These are phyloP conservation scores for Oreochromis aureus DNA, from an alignment of 2,113 vertebrate species.

Conservation along the genomic window DNA sequence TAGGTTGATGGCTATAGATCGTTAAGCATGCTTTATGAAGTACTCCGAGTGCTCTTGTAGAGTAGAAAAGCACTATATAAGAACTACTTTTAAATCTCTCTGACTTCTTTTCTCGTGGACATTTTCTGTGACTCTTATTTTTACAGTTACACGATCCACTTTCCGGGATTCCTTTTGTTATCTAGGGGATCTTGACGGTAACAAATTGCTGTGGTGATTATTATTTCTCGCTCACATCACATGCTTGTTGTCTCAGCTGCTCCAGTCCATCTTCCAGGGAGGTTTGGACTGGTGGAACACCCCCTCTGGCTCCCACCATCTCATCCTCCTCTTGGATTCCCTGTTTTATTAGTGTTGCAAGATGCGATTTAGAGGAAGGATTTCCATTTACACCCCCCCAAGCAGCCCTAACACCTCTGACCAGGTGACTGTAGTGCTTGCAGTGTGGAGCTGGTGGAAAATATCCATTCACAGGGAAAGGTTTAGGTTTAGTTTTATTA, in stretches of 20 bases:
- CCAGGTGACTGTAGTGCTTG: neutral
- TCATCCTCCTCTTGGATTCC: neutral
- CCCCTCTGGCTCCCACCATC: neutral
- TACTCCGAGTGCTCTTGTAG: neutral
- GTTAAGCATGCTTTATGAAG: neutral
- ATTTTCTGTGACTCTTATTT: neutral
- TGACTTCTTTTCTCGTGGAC: neutral
- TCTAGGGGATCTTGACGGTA: neutral
- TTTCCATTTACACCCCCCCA: neutral
- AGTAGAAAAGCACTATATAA: neutral
- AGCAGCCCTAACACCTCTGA: slow-evolving; percentile 15
- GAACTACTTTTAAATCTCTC: neutral
- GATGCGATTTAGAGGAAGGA: neutral
- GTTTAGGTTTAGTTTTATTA: neutral
- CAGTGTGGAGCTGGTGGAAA: neutral
- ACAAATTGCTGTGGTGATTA: slow-evolving; percentile 21
- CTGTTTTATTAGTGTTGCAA: neutral
- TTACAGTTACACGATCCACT: neutral
- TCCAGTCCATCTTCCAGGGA: slow-evolving; percentile 50
- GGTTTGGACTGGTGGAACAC: slow-evolving; percentile 10
- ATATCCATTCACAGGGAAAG: neutral
- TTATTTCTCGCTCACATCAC: slow-evolving; percentile 40
- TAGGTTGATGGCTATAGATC: neutral
- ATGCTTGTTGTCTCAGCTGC: slow-evolving; percentile 69
- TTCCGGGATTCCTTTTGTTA: neutral